Base-by-base conservation (phyloP, 2,888 invertebrate genomes). In the Deilephila porcellus region DNA sequence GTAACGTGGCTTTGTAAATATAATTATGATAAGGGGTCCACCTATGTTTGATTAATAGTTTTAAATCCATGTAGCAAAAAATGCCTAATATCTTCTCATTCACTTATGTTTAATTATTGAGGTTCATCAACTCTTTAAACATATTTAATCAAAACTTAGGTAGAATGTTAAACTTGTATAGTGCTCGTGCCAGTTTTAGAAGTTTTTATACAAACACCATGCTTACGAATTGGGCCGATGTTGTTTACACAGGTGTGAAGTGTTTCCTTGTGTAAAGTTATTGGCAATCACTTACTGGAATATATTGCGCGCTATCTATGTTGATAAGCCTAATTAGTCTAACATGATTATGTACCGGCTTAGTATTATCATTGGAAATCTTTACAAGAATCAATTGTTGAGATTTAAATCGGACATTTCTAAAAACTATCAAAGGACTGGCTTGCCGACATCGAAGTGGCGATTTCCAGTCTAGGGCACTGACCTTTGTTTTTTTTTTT, bases 231-330 rank as follows among this genome's bases (percentile, higher is more conserved):
- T 19, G 7, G n/a, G n/a, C 20, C 11, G 17, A 45, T 45, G 20
- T 25, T 67, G 25, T 67, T 67, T 67, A 67, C 11, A 25, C 67
- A 67, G 25, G 52, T 67, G 67, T 19, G 45, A 6, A 52, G 25
- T 67, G 45, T 45, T 45, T 52, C 45, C 52, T 52, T 52, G 67
- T 52, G 52, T 67, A 25, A 67, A 67, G 5, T 25, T 52, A 25
- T 63, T 34, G 14, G 20, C 4, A 14, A 45, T 52, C 14, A 25
- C 17, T 29, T 67, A 67, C 5, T 52, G 17, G 52, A 52, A 17
- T 67, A n/a, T 45, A 29, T 32, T 17, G 4, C 25, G 17, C 19
- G 14, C 19, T 62, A 62, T 62, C 62, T 64, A 45, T 34, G 25
- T 64, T 37, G 64, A 64, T 64, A 64, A 64, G 1, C 20, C 4